Evolutionary conservation across 2,888 invertebrate genomes (phyloP), one percentile per base, ranked within the genome.

Genomic region (Myathropa florea): DNA sequence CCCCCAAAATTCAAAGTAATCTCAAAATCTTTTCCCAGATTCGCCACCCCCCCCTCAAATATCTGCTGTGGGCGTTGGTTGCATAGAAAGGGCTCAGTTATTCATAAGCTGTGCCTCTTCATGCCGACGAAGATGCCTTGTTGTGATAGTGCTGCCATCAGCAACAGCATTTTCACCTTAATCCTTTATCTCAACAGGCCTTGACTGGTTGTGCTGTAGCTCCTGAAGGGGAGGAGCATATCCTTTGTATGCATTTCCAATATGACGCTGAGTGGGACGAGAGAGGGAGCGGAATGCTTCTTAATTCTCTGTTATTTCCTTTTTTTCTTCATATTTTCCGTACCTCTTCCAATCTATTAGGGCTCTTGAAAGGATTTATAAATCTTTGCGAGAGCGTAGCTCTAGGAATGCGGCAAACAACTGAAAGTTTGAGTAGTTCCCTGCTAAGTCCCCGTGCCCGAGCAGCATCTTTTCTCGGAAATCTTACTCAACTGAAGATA

Each of bases 131-230:
- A 24, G 57, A 36, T 18, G 33, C 67, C 10, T 36, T 24, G 33
- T 26, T 68, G 33, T 57, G 33, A 21, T 67, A 28, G 65, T 67
- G 28, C 28, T 12, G 21, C 21, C 18, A 7, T 30, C 7, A 12
- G 65, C 18, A 70, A 33, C n/a, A 70, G 18, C 26, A 39, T 39
- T 70, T 30, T 39, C 26, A 33, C 59, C 39, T 70, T 70, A 70
- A 70, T 70, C 70, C 70, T 59, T 70, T 70, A 70, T 70, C 70
- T 30, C 46, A 46, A 46, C 46, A 46, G 18, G 46, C 4, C 46
- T 60, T 57, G 24, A 14, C 12, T 57, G 23, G 57, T 23, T 12
- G 57, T 12, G 24, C 14, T 57, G 57, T 57, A 28, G n/a, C n/a
- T n/a, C n/a, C n/a, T 53, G 65, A 10, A 39, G 26, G n/a, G 12